A percentile compares a stretch with the other conserved stretches of the same genome.
These are phyloP conservation scores for Vireo altiloquus DNA, from an alignment of 2,113 vertebrate species.

Conservation along the genomic window DNA sequence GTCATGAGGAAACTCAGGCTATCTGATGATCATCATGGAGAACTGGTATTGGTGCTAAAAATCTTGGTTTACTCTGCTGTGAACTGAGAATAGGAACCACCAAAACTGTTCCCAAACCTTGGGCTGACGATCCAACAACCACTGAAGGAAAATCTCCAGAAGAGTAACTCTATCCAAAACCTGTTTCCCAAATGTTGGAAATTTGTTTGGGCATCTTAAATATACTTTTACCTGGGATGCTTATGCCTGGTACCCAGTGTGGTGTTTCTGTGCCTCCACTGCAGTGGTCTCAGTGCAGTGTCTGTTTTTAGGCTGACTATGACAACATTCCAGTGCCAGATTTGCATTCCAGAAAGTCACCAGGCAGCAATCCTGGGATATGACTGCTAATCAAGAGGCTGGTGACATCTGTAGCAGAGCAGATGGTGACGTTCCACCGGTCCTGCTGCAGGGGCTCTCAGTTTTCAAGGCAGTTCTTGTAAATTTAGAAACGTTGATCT, in stretches of 20 bases:
- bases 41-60: neutral
- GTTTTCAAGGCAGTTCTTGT: neutral
- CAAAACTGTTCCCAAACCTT: neutral
- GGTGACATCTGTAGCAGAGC: neutral
- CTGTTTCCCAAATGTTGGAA: neutral
- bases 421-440: neutral
- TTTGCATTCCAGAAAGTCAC: neutral
- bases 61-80: neutral
- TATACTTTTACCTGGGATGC: neutral
- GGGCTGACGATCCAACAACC: neutral
- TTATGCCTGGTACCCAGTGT: rapidly evolving
- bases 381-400: neutral
- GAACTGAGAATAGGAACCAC: neutral
- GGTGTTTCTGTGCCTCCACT: neutral
- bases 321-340: neutral
- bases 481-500: neutral
- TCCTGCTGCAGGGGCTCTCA: neutral
- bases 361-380: neutral
- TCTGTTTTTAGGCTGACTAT: neutral
- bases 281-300: neutral
- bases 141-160: neutral
- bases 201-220: neutral
- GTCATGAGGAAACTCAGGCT: neutral
- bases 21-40: neutral
- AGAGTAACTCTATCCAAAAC: neutral